Percentiles rank a stretch among this genome's conserved stretches.
phyloP scores from a whole-genome alignment of 92 coral and sea anemone genomes.

The Phenganax stokvisi region DNA sequence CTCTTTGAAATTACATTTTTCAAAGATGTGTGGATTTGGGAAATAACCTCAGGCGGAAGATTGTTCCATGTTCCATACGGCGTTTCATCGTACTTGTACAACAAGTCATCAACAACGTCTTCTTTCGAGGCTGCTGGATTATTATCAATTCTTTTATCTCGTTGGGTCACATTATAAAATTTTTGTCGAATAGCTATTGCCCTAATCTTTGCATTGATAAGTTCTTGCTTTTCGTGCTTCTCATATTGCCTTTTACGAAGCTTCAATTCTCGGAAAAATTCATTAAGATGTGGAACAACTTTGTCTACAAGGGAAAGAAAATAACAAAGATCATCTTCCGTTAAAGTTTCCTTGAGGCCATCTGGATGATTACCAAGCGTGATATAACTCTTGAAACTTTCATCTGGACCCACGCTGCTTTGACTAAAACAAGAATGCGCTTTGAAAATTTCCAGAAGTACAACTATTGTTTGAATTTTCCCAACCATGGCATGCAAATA shows the following conservation, averaged over 20 bases:
- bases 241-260: conserved; percentile 46
- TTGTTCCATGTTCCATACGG: conserved; percentile 55
- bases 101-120: conserved; percentile 52
- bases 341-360: conserved; percentile 41
- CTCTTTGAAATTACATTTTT: conserved; percentile 35
- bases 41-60: conserved; percentile 5
- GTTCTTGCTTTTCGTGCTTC: conserved; percentile 34
- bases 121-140: conserved; percentile 36
- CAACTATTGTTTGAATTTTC: conserved; percentile 48
- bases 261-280: conserved; percentile 49
- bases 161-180: conserved; percentile 51
- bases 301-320: conserved; percentile 32
- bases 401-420: conserved; percentile 30
- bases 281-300: conserved; percentile 44
- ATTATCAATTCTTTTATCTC: conserved; percentile 18
- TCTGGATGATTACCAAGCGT: conserved; percentile 26
- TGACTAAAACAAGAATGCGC: conserved; percentile 41
- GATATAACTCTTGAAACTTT: conserved; percentile 26
- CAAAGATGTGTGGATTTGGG: conserved; percentile 33
- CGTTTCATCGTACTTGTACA: conserved; percentile 49
- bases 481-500: conserved; percentile 55
- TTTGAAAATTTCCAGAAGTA: conserved; percentile 53
- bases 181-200: conserved; percentile 49
- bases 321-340: conserved; percentile 40
- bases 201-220: conserved; percentile 49